Conservation (phyloP, 2,888 invertebrate species). For the Torymus texanus region DNA sequence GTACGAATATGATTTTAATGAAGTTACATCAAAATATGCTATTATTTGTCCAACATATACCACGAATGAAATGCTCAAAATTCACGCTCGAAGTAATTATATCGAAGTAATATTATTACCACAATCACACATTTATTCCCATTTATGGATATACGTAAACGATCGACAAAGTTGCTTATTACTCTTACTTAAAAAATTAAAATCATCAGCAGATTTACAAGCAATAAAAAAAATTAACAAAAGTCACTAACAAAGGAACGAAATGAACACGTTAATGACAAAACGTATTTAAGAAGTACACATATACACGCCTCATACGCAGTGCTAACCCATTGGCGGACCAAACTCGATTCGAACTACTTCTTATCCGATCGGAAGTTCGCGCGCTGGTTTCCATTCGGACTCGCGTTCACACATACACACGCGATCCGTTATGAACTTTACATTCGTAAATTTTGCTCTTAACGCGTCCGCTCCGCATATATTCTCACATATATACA, state of each 20-base stretch:
- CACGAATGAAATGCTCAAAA: not conserved
- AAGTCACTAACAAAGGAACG: slow-evolving; percentile 28
- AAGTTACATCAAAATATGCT: not conserved
- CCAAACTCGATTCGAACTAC: slow-evolving; percentile 49
- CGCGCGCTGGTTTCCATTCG: not conserved
- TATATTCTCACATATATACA: too few relatives aligned
- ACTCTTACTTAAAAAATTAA: too few relatives aligned
- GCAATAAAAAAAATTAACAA: slow-evolving; percentile 38
- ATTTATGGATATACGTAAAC: too few relatives aligned
- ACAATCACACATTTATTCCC: too few relatives aligned
- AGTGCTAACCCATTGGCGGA: slow-evolving; percentile 2
- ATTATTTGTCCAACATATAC: not conserved
- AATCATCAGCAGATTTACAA: too few relatives aligned
- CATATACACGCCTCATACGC: not conserved
- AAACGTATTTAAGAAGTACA: slow-evolving; percentile 15
- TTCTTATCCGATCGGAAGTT: slow-evolving; percentile 25
- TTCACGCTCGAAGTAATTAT: not conserved
- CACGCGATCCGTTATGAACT: slow-evolving; percentile 22
- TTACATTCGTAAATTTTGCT: slow-evolving; percentile 25
- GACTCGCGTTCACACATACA: too few relatives aligned
- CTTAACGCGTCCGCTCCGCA: not conserved
- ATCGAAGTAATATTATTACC: too few relatives aligned
- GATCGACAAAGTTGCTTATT: too few relatives aligned
- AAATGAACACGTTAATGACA: slow-evolving; percentile 42
- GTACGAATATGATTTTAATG: slow-evolving; percentile 8